Evolutionary conservation across 2,113 vertebrate species (phyloP).

Genomic region (Salvelinus sp.): DNA sequence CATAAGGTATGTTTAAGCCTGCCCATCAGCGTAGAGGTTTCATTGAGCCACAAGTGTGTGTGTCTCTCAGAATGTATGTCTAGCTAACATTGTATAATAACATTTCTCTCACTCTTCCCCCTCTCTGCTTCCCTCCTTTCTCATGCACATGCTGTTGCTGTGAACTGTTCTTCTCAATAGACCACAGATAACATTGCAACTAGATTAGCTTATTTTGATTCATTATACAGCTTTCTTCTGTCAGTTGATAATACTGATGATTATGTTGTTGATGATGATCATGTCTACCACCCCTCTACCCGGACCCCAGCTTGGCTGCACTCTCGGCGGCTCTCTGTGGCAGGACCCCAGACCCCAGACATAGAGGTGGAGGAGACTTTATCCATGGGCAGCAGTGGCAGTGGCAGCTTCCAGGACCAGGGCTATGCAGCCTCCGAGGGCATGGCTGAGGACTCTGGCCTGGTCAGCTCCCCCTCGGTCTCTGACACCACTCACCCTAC

Average conservation of each 20-base stretch:
- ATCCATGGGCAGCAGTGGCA: slow-evolving; percentile 79
- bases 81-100: slow-evolving; percentile 3
- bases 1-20: not conserved
- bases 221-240: too few species aligned
- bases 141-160: not conserved
- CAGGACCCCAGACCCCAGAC: slow-evolving; percentile 52
- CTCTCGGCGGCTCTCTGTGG: slow-evolving; percentile 50
- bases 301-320: slow-evolving; percentile 75
- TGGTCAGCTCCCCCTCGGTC: slow-evolving; percentile 74
- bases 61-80: slow-evolving; percentile 7
- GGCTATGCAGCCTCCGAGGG: slow-evolving; percentile 84
- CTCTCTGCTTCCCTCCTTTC: not conserved
- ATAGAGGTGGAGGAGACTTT: slow-evolving; percentile 80
- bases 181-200: too few species aligned
- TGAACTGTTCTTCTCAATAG: not conserved
- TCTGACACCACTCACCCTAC: slow-evolving; percentile 79
- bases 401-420: slow-evolving; percentile 73
- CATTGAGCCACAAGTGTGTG: slow-evolving; percentile 3
- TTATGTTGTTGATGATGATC: not conserved
- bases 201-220: too few species aligned
- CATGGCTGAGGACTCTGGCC: slow-evolving; percentile 81
- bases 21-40: not conserved
- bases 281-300: not conserved
- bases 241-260: too few species aligned
- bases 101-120: slow-evolving; percentile 36